Evolutionary conservation across 23 tunicate genomes (phyloP), one percentile per base, ranked within the genome.

Genomic region (Clavelina lepadiformis): DNA sequence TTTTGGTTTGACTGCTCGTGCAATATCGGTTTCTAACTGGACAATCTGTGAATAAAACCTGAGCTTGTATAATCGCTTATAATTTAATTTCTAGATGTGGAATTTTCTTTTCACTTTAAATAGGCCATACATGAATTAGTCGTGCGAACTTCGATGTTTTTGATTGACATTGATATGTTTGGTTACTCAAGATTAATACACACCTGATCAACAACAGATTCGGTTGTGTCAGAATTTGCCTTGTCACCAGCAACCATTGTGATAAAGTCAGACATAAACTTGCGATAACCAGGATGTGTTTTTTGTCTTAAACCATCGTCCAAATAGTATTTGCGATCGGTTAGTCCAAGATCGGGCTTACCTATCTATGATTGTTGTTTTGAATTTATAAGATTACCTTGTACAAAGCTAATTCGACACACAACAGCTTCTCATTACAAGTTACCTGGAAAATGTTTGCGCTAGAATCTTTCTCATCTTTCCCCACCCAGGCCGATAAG

Each of bases 301-400:
- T 58, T 66, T 0, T 27, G 28, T 0, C 69, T 51, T 18, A 61
- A 58, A 3, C n/a, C 38, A 24, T 67, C 87, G 32, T 79, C 76
- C 1, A 88, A 2, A 73, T 88, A 88, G 61, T 88, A 88, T 29
- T 88, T 87, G 28, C 96, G 77, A 46, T 46, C 74, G 27, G 96
- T 87, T 82, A 88, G 74, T 53, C 96, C 96, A 2, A 88, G 71
- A 20, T 65, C 38, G 8, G 87, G 87, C 51, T 88, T 77, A 56
- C 74, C 82, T 2, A 88, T 28, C 96, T 88, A 46, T 4, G 37
- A n/a, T n/a, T n/a, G n/a, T n/a, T n/a, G n/a, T n/a, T n/a, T n/a
- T n/a, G n/a, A n/a, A n/a, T n/a, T n/a, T n/a, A n/a, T n/a, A n/a
- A n/a, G n/a, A n/a, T n/a, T n/a, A n/a, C n/a, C n/a, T n/a, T n/a